phyloP scores from a whole-genome alignment of 2,797 vertebrate species.

The Gymnopithys bicolor region DNA sequence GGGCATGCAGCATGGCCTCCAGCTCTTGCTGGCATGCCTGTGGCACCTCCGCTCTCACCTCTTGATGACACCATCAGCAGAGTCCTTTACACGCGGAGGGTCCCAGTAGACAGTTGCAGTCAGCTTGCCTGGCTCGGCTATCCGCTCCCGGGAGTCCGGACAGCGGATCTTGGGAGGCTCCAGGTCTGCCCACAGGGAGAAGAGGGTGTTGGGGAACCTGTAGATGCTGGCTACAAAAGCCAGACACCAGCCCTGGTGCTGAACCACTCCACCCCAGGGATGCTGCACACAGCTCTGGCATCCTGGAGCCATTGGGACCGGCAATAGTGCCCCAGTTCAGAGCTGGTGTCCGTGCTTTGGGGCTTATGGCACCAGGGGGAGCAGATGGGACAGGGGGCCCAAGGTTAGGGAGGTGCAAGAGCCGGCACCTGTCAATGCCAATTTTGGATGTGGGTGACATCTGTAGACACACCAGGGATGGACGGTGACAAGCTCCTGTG shows the following conservation, averaged over 20 bases:
- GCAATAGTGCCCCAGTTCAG: accelerated
- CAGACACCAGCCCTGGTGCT: accelerated
- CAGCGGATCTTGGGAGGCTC: slow-evolving; percentile 96
- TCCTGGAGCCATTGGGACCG: accelerated
- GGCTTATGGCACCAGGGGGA: accelerated
- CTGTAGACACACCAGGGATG: not conserved
- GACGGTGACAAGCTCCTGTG: accelerated
- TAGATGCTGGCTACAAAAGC: accelerated
- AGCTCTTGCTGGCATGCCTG: accelerated
- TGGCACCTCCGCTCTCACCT: slow-evolving; percentile 74
- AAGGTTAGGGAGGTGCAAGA: not conserved
- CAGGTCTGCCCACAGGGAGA: slow-evolving; percentile 78
- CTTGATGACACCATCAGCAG: slow-evolving; percentile 86
- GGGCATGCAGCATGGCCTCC: accelerated
- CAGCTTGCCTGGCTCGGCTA: slow-evolving; percentile 91
- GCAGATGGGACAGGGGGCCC: not conserved
- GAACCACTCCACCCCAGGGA: too few species aligned
- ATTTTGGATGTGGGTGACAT: accelerated
- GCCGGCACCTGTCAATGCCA: accelerated
- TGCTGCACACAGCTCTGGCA: not conserved
- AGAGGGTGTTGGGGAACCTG: not conserved
- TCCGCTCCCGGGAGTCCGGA: slow-evolving; percentile 87
- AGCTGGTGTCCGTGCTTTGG: accelerated
- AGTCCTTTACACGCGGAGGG: slow-evolving; percentile 86
- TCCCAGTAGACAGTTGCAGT: slow-evolving; percentile 90